Conservation (phyloP, 2,888 invertebrate genomes). For the Chalcosyrphus nemorum region DNA sequence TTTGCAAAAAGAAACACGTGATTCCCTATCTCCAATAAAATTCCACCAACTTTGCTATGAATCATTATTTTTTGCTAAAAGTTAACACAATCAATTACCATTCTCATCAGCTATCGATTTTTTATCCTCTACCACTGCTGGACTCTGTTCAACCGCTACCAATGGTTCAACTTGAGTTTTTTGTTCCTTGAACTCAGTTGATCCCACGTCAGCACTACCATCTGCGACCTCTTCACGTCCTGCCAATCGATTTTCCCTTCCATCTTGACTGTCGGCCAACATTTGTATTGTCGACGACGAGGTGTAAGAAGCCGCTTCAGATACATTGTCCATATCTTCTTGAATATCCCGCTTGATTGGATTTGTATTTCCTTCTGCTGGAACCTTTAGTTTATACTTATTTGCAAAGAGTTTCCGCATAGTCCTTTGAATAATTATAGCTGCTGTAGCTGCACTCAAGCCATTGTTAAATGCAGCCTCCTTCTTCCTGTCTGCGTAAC, state of each 20-base stretch:
- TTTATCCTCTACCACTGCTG: slow-evolving; percentile 27
- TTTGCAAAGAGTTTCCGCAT: slow-evolving; percentile 83
- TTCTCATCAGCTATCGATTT: slow-evolving; percentile 67
- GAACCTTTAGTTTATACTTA: slow-evolving; percentile 75
- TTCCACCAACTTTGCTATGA: slow-evolving; percentile 29
- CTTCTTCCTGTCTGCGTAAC: slow-evolving; percentile 72
- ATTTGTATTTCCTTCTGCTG: not conserved
- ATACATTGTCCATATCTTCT: slow-evolving; percentile 75
- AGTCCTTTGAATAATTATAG: slow-evolving; percentile 85
- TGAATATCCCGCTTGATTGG: slow-evolving; percentile 10
- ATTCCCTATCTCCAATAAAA: not conserved
- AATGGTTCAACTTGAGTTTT: slow-evolving; percentile 4
- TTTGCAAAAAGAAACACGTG: no score
- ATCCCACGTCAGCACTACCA: slow-evolving; percentile 15
- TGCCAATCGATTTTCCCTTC: slow-evolving; percentile 62
- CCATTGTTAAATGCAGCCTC: not conserved
- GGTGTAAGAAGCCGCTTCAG: slow-evolving; percentile 77
- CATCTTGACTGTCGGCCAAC: slow-evolving; percentile 75
- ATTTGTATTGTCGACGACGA: slow-evolving; percentile 77
- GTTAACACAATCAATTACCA: slow-evolving; percentile 68
- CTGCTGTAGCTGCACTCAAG: slow-evolving; percentile 83
- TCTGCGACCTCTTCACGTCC: slow-evolving; percentile 51
- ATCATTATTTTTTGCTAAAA: slow-evolving; percentile 30
- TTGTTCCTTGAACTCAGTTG: slow-evolving; percentile 59
- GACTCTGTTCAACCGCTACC: not conserved